Evolutionary conservation across 2,888 invertebrate species (phyloP), one percentile per base, ranked within the genome.

Genomic region (Hedya salicella): DNA sequence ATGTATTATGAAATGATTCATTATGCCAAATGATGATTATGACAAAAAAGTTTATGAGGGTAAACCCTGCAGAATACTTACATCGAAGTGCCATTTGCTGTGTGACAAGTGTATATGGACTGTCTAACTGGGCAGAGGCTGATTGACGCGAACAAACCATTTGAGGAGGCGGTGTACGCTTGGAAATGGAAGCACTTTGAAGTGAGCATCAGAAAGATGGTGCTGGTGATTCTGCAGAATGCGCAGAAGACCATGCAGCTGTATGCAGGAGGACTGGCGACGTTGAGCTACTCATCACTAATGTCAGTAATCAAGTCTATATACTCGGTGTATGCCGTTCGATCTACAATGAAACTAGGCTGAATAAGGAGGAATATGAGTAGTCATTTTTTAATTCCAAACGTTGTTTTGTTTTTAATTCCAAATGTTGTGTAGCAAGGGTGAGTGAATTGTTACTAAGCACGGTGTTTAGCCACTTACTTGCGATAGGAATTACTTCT

Each of bases 51-150:
- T n/a, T n/a, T n/a, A n/a, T n/a, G n/a, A n/a, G n/a, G n/a, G n/a
- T n/a, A n/a, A n/a, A n/a, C n/a, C n/a, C n/a, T n/a, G n/a, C n/a
- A 86, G 19, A 84, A 87, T 8, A 87, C 85, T 0, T 83, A 78
- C 36, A 21, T 86, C 2, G 73, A 82, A 52, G 57, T 87, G 19
- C 85, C 84, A 0, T 87, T 77, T 50, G 77, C 85, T 0, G 67
- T 87, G 5, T 70, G 77, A 0, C 86, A 84, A 60, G 73, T 88
- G 2, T 75, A 72, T 4, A 73, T 81, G 62, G 81, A 83, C 59
- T 83, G 82, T 40, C 73, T 75, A 14, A 75, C 75, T 4, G 84
- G 83, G 0, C 84, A 84, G 68, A 75, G 71, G 25, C 44, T 84
- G 4, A 75, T 78, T 32, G 80, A 84, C 61, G 78, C 84, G 0